Conservation (phyloP, 2,797 vertebrate genomes). For the Sebastes vulpes region DNA sequence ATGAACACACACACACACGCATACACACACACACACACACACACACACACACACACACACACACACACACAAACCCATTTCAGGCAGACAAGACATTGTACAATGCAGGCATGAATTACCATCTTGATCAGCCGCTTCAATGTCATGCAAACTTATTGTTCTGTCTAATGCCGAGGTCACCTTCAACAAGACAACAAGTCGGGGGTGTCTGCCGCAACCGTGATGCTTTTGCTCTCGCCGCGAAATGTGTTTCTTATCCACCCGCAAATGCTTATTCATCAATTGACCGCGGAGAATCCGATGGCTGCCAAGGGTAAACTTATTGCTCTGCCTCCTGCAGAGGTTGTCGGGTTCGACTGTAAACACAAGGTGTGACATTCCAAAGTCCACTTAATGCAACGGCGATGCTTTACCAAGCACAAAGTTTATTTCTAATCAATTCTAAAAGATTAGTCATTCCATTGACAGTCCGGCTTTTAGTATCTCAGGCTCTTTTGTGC, state of each 20-base stretch:
- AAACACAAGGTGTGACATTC: slow-evolving; percentile 34
- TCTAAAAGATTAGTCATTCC: slow-evolving; percentile 67
- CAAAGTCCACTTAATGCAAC: slow-evolving; percentile 53
- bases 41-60: too few species aligned
- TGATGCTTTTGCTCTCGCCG: slow-evolving; percentile 40
- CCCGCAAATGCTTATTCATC: slow-evolving; percentile 44
- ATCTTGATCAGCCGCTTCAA: slow-evolving; percentile 61
- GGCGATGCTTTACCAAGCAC: slow-evolving; percentile 31
- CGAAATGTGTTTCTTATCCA: slow-evolving; percentile 44
- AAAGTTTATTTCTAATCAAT: slow-evolving; percentile 56
- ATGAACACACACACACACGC: slow-evolving; percentile 4
- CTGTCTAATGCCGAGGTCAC: slow-evolving; percentile 70
- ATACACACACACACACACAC: neutral
- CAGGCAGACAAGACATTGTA: slow-evolving; percentile 46
- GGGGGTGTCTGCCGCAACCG: slow-evolving; percentile 25
- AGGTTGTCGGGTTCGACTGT: slow-evolving; percentile 20
- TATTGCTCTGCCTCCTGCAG: slow-evolving; percentile 33
- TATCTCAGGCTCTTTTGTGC: slow-evolving; percentile 74
- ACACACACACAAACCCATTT: neutral
- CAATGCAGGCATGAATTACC: slow-evolving; percentile 71
- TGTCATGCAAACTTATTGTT: slow-evolving; percentile 68
- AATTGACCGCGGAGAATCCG: slow-evolving; percentile 21
- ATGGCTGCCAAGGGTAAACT: slow-evolving; percentile 43
- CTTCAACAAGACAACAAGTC: slow-evolving; percentile 57
- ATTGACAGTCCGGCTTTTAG: slow-evolving; percentile 73